phyloP scores from a whole-genome alignment of 2,797 vertebrate genomes.

The Danio tinwini region DNA sequence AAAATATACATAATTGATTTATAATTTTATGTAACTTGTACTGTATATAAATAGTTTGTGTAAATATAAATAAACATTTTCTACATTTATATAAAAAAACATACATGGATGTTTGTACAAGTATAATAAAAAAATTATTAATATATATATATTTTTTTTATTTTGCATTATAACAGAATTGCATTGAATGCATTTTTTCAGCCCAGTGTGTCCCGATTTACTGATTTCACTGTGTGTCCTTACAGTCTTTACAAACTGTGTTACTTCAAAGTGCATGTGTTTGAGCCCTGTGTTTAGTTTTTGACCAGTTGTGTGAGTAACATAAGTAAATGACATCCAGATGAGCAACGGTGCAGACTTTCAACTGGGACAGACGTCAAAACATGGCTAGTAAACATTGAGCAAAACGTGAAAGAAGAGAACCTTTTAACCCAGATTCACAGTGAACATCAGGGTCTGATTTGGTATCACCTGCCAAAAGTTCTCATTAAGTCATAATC shows the following conservation, averaged over 20 bases:
- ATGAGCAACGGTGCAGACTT: neutral
- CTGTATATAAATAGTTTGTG: too few relatives aligned
- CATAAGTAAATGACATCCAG: neutral
- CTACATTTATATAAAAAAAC: too few relatives aligned
- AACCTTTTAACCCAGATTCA: conserved; percentile 34
- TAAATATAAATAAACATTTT: too few relatives aligned
- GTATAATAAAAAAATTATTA: too few relatives aligned
- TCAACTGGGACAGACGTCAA: neutral
- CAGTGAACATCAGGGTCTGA: conserved; percentile 31
- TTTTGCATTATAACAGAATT: too few relatives aligned
- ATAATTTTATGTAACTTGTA: too few relatives aligned
- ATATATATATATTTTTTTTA: too few relatives aligned
- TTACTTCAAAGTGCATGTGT: neutral
- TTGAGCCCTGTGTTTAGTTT: conserved; percentile 9
- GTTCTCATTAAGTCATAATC: conserved; percentile 54
- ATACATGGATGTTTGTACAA: too few relatives aligned
- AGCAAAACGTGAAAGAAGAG: neutral
- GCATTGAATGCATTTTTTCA: too few relatives aligned
- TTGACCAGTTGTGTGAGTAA: neutral
- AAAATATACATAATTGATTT: too few relatives aligned
- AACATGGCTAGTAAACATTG: neutral
- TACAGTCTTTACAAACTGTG: neutral
- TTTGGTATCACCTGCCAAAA: conserved; percentile 43
- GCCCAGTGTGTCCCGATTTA: too few relatives aligned
- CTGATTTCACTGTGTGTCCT: neutral